Evolutionary conservation across 2,888 invertebrate species (phyloP), one percentile per base, ranked within the genome.

Genomic region (Anthrax anthrax): DNA sequence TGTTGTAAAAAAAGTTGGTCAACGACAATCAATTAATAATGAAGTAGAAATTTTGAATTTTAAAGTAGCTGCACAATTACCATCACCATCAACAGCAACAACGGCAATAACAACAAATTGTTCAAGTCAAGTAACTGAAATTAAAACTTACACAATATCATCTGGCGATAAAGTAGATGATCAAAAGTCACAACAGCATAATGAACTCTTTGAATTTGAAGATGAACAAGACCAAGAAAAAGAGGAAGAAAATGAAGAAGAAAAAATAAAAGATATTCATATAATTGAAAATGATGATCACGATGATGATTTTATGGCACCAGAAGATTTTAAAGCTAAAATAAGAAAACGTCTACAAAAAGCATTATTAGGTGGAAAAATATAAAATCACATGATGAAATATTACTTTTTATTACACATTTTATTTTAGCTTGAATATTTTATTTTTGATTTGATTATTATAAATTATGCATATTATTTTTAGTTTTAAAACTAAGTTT

Each of bases 311-410:
- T 50, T 13, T 43, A 54, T 14, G 56, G 58, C 48, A 43, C 53
- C 61, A 3, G 59, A 61, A 46, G 64, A 62, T 51, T 63, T 66
- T 40, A 62, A 64, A 3, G 63, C 64, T 40, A 62, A 62, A 55
- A 66, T 66, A 19, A 65, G 65, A 51, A 60, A 60, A 39, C 60
- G 66, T 5, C 52, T 66, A 5, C 64, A 66, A 44, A 60, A 57
- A 43, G 64, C 63, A 12, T 51, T 65, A 13, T 54, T 64, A 37
- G 61, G 60, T 32, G 9, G 3, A 12, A 32, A 61, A 48, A 63
- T 62, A 52, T 58, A 55, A 56, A 38, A 17, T 39, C n/a, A n/a
- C n/a, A n/a, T n/a, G n/a, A n/a, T n/a, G n/a, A n/a, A n/a, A n/a
- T n/a, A n/a, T n/a, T n/a, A n/a, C n/a, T n/a, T n/a, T n/a, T n/a